Conservation (phyloP, 2,888 invertebrate species). For the Parasteatoda lunata region DNA sequence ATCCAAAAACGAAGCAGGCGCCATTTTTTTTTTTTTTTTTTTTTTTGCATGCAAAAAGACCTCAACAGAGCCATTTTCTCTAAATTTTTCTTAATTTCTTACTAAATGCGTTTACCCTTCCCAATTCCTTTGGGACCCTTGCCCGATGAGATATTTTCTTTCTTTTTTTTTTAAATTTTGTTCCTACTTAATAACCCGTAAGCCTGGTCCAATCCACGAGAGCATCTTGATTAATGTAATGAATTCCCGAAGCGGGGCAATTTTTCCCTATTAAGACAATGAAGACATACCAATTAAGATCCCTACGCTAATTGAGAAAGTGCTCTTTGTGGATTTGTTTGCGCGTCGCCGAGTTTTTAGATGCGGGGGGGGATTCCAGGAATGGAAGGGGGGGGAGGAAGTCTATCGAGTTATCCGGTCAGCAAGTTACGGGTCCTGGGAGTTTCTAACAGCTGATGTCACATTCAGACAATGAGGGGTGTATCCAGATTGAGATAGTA, state of each 20-base stretch:
- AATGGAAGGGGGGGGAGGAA: neutral
- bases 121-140: constrained; percentile 28
- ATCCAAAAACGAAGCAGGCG: neutral
- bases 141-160: constrained; percentile 1
- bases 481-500: constrained; percentile 13
- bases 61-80: neutral
- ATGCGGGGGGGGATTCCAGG: neutral
- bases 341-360: constrained; percentile 61
- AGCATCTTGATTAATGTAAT: constrained; percentile 62
- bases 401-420: constrained; percentile 48
- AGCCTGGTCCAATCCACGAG: constrained; percentile 15
- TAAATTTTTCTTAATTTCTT: constrained; percentile 62
- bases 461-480: constrained; percentile 12
- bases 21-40: neutral
- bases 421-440: constrained; percentile 26
- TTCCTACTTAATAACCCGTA: constrained; percentile 4
- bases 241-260: constrained; percentile 40
- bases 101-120: constrained; percentile 54
- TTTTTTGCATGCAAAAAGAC: neutral
- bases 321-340: constrained; percentile 59
- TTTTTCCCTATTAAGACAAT: constrained; percentile 66
- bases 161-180: neutral
- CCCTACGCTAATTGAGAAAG: constrained; percentile 54
- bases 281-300: constrained; percentile 64
- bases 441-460: constrained; percentile 10